Evolutionary conservation across 2,113 vertebrate species (phyloP).

Genomic region (Phyllopteryx taeniolatus): DNA sequence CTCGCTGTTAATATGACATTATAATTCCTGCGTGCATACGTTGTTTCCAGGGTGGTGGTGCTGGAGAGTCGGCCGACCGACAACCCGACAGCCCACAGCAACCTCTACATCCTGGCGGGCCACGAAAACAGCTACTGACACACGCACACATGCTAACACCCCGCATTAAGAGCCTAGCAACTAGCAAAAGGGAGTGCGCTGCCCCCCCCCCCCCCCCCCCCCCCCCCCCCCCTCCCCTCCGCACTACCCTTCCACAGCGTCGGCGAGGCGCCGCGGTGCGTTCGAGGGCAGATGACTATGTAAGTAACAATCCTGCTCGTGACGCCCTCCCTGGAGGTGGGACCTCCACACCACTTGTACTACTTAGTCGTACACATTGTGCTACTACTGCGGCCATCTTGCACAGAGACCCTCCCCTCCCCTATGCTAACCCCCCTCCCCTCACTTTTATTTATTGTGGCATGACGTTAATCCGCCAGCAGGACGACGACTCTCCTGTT

Average conservation of each 20-base stretch:
- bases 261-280: neutral
- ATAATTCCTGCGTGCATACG: neutral
- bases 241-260: constrained; percentile 13
- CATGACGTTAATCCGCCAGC: constrained; percentile 72
- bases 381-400: constrained; percentile 65
- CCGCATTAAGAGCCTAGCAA: constrained; percentile 26
- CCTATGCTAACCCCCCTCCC: constrained; percentile 37
- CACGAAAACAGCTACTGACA: constrained; percentile 99
- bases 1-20: neutral
- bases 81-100: constrained; percentile 97
- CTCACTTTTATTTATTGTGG: constrained; percentile 83
- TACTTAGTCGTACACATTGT: constrained; percentile 50
- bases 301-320: neutral
- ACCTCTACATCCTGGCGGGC: constrained; percentile 97
- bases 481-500: constrained; percentile 46
- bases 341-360: constrained; percentile 51
- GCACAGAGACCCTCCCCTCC: constrained; percentile 48
- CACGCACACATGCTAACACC: constrained; percentile 22
- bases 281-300: neutral
- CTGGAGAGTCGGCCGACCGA: constrained; percentile 96
- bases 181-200: constrained; percentile 28
- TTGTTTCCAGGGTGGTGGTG: constrained; percentile 87
- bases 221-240: constrained; percentile 17
- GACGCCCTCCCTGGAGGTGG: constrained; percentile 23
- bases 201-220: constrained; percentile 32